Conservation (phyloP, 2,888 invertebrate genomes). For the Apotomis betuletana region DNA sequence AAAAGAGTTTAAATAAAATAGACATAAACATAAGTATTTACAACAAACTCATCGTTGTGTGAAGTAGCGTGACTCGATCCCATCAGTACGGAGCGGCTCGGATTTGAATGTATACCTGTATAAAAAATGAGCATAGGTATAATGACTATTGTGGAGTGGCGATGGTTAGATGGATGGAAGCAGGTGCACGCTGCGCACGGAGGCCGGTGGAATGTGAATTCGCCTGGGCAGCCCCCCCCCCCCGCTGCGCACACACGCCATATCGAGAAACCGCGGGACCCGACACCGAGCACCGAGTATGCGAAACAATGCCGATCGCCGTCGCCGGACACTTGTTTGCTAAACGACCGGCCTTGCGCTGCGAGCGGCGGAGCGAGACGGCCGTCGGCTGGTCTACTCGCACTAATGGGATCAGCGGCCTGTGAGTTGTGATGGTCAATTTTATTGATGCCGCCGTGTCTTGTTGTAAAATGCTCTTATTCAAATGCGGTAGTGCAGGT, state of each 20-base stretch:
- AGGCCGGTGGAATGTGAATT: constrained; percentile 34
- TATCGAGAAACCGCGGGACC: not conserved
- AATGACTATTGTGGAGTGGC: not conserved
- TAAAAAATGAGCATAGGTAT: constrained; percentile 16
- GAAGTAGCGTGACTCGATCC: not conserved
- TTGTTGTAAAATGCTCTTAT: not conserved
- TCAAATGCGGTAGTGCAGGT: not conserved
- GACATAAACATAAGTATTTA: no score
- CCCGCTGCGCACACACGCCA: not conserved
- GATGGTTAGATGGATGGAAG: constrained; percentile 14
- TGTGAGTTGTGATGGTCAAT: not conserved
- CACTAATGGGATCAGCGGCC: constrained; percentile 22
- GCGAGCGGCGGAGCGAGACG: constrained; percentile 5
- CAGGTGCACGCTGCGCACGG: constrained; percentile 27
- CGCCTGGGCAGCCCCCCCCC: constrained; percentile 10
- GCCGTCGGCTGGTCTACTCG: not conserved
- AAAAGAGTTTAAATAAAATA: no score
- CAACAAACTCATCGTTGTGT: not conserved
- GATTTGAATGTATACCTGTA: not conserved
- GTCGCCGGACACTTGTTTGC: constrained; percentile 33
- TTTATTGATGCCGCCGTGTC: not conserved
- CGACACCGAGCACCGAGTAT: constrained; percentile 18
- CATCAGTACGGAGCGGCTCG: not conserved
- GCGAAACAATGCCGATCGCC: constrained; percentile 40
- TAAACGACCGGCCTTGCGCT: constrained; percentile 33